phyloP scores from a whole-genome alignment of 2,888 invertebrate genomes.

The Griposia aprilina region DNA sequence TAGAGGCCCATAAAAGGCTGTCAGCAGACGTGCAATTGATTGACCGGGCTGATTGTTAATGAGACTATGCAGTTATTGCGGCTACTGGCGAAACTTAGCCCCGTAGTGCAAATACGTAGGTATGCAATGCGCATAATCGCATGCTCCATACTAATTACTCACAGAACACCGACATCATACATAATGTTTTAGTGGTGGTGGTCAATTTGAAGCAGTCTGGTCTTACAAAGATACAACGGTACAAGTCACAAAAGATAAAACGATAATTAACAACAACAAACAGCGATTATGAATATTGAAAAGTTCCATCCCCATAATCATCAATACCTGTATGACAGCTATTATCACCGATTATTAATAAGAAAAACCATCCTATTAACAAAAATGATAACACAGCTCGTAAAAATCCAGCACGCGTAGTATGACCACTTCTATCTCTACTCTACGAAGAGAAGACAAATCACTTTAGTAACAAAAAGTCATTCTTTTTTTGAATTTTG shows the following conservation, averaged over 20 bases:
- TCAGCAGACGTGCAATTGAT: conserved; percentile 8
- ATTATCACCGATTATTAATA: background rate
- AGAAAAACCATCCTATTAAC: background rate
- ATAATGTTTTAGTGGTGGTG: conserved; percentile 10
- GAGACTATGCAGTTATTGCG: conserved; percentile 37
- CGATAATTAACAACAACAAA: background rate
- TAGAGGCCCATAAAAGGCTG: background rate
- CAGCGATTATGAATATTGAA: background rate
- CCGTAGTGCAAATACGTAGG: conserved; percentile 29
- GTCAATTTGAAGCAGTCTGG: background rate
- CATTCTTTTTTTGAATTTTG: too few species aligned
- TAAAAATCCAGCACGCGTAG: too few species aligned
- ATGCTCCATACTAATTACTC: conserved; percentile 43
- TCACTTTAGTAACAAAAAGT: too few species aligned
- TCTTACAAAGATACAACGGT: background rate
- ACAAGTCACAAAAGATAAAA: too few species aligned
- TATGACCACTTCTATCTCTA: too few species aligned
- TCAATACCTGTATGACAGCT: background rate
- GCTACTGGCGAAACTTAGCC: conserved; percentile 40
- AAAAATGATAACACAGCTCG: background rate
- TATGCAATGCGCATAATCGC: conserved; percentile 49
- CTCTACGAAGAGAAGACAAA: too few species aligned
- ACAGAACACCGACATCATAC: conserved; percentile 24
- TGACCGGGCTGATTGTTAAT: conserved; percentile 17
- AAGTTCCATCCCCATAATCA: background rate